phyloP scores from a whole-genome alignment of 2,888 invertebrate genomes.

The Cosmia pyralina region DNA sequence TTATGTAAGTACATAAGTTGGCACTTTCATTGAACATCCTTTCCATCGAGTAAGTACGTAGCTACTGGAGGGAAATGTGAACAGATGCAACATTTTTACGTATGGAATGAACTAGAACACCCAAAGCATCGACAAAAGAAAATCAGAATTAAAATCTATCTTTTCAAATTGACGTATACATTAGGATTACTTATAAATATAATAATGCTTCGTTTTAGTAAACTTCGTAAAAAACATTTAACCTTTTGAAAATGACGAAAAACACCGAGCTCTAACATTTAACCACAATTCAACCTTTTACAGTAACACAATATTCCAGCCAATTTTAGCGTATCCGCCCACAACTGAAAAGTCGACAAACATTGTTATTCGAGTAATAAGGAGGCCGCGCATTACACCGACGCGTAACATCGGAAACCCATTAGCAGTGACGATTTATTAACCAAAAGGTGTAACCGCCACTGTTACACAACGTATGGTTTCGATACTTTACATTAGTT shows the following conservation, averaged over 20 bases:
- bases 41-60: not conserved
- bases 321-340: constrained; percentile 64
- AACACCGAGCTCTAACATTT: not conserved
- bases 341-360: constrained; percentile 63
- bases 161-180: too few relatives aligned
- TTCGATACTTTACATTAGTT: constrained; percentile 46
- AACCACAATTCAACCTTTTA: constrained; percentile 32
- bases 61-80: not conserved
- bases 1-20: too few relatives aligned
- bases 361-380: constrained; percentile 67
- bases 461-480: constrained; percentile 43
- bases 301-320: constrained; percentile 43
- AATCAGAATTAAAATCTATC: not conserved
- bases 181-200: too few relatives aligned
- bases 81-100: too few relatives aligned
- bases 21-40: too few relatives aligned
- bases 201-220: too few relatives aligned
- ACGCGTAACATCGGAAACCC: constrained; percentile 69
- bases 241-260: not conserved
- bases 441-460: constrained; percentile 40
- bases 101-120: not conserved
- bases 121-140: not conserved
- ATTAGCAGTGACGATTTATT: constrained; percentile 68
- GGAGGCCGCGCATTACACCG: constrained; percentile 68
- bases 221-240: too few relatives aligned